phyloP scores from a whole-genome alignment of 2,888 invertebrate genomes.

The Saturnia pavonia region DNA sequence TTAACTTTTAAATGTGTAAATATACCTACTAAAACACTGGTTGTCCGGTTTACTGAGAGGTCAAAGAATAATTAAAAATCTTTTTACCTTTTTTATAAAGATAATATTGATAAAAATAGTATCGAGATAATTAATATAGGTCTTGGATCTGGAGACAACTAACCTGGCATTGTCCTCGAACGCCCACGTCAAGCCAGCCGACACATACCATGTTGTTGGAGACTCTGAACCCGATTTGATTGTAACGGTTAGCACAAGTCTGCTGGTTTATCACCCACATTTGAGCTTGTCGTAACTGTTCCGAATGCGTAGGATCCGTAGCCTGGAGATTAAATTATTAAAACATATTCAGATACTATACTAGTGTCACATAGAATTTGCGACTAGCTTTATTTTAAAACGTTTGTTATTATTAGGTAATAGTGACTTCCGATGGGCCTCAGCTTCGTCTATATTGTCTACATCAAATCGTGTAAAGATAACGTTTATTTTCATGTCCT shows the following conservation, averaged over 20 bases:
- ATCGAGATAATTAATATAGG: no score
- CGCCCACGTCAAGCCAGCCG: slow-evolving; percentile 60
- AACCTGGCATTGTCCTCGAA: slow-evolving; percentile 57
- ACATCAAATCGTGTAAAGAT: no score
- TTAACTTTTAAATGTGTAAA: not conserved
- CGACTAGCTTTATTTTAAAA: no score
- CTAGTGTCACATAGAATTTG: not conserved
- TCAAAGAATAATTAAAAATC: no score
- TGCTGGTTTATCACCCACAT: slow-evolving; percentile 54
- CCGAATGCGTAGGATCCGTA: slow-evolving; percentile 35
- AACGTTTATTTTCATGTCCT: no score
- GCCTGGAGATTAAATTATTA: slow-evolving; percentile 26
- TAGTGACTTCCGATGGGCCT: no score
- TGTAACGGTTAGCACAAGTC: slow-evolving; percentile 54
- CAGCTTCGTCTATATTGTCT: no score
- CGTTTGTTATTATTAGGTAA: no score
- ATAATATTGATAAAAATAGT: no score
- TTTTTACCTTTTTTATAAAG: no score
- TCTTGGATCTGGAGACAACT: slow-evolving; percentile 11
- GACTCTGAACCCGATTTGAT: slow-evolving; percentile 40
- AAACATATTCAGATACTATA: not conserved
- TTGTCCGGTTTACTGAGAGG: no score
- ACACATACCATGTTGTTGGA: slow-evolving; percentile 59
- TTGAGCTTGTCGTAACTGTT: slow-evolving; percentile 50
- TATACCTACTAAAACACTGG: not conserved